These are phyloP conservation scores for Tonatia bakeri DNA, from an alignment of 2,113 vertebrate genomes.

Conservation along the genomic window DNA sequence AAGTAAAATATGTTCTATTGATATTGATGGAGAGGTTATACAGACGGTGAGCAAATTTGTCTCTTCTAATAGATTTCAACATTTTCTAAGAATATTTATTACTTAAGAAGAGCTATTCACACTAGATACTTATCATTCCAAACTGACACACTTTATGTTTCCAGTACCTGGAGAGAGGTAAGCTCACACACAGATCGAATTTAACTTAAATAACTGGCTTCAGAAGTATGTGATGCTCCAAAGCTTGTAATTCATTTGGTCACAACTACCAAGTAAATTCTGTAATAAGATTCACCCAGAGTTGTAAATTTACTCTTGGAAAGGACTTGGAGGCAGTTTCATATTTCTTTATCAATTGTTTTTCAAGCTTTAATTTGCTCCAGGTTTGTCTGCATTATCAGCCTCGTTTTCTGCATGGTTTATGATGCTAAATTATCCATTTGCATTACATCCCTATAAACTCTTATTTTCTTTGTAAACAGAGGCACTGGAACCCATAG, in stretches of 20 bases:
- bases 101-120: neutral
- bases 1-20: neutral
- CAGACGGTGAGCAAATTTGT: neutral
- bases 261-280: neutral
- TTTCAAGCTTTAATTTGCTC: neutral
- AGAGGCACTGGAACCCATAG: neutral
- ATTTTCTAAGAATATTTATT: neutral
- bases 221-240: neutral
- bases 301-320: neutral
- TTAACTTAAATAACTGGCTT: conserved; percentile 3
- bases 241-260: neutral
- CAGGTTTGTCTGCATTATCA: neutral
- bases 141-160: neutral
- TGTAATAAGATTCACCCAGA: neutral
- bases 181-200: neutral
- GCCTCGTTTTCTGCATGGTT: neutral
- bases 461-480: neutral
- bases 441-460: neutral
- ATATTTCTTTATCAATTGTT: neutral
- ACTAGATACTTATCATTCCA: neutral
- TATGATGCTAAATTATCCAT: neutral
- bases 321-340: neutral
- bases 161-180: neutral
- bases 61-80: neutral
- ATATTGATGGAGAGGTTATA: neutral